Evolutionary conservation across 2,797 vertebrate species (phyloP).

Genomic region (Sebastes oblongus): DNA sequence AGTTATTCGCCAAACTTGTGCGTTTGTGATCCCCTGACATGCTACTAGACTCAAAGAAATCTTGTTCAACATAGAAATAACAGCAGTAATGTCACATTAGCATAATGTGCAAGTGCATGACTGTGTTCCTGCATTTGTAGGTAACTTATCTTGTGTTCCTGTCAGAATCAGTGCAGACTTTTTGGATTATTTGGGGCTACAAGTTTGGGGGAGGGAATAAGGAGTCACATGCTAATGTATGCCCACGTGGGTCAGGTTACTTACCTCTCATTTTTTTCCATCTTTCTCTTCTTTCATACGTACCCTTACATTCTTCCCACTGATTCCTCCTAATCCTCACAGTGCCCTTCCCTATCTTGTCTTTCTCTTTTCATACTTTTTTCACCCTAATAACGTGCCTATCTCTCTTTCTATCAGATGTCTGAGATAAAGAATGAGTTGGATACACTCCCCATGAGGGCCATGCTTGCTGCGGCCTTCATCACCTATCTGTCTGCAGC

Average conservation of each 20-base stretch:
- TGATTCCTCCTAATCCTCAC: not conserved
- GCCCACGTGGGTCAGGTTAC: not conserved
- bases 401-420: conserved; percentile 79
- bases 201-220: not conserved
- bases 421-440: conserved; percentile 92
- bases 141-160: not conserved
- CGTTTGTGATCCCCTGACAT: not conserved
- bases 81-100: not conserved
- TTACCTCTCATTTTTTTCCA: not conserved
- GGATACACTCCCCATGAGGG: conserved; percentile 88
- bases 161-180: not conserved
- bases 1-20: not conserved
- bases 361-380: not conserved
- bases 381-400: not conserved
- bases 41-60: conserved; percentile 12
- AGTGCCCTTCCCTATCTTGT: not conserved
- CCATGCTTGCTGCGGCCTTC: conserved; percentile 94
- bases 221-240: not conserved
- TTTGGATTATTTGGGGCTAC: not conserved
- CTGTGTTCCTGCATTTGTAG: not conserved
- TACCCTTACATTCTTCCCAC: not conserved
- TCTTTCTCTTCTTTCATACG: conserved; percentile 5
- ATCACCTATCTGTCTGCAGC: conserved; percentile 95
- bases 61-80: conserved; percentile 4
- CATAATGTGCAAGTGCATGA: not conserved